A percentile compares a stretch with the other conserved stretches of the same genome.
Conservation (phyloP, 2,113 vertebrate species). For the Eulemur rufifrons region DNA sequence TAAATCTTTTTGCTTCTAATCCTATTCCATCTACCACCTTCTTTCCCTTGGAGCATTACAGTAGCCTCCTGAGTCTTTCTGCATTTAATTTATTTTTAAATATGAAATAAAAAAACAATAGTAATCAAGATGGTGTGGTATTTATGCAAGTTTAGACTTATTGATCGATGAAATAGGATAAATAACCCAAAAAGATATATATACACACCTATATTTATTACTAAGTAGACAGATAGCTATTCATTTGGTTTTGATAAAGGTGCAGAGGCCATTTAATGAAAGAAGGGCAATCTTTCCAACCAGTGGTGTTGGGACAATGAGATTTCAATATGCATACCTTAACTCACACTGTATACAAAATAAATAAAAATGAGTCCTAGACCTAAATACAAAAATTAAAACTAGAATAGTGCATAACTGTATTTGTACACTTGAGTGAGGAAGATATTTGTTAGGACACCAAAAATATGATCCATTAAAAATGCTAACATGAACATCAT, state of each 20-base stretch:
- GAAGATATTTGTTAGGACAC: not conserved
- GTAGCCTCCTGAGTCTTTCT: not conserved
- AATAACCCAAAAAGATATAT: not conserved
- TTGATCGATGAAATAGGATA: not conserved
- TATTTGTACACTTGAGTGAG: not conserved
- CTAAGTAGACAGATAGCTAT: not conserved
- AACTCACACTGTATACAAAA: not conserved
- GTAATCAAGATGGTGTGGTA: not conserved
- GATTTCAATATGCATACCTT: not conserved
- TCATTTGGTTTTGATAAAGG: not conserved
- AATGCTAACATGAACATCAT: not conserved
- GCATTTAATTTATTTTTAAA: constrained; percentile 3
- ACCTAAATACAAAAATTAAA: not conserved
- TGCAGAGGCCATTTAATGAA: not conserved
- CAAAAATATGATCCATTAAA: not conserved
- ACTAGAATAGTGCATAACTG: not conserved
- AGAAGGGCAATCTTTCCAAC: not conserved
- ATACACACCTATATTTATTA: not conserved
- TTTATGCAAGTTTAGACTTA: not conserved
- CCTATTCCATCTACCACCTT: not conserved
- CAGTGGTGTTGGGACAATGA: fast-evolving
- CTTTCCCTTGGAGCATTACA: not conserved
- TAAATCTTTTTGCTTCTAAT: not conserved
- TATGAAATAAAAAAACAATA: not conserved
- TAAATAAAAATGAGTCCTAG: not conserved